Base-by-base conservation (phyloP, 2,797 vertebrate genomes). In the Characodon lateralis region DNA sequence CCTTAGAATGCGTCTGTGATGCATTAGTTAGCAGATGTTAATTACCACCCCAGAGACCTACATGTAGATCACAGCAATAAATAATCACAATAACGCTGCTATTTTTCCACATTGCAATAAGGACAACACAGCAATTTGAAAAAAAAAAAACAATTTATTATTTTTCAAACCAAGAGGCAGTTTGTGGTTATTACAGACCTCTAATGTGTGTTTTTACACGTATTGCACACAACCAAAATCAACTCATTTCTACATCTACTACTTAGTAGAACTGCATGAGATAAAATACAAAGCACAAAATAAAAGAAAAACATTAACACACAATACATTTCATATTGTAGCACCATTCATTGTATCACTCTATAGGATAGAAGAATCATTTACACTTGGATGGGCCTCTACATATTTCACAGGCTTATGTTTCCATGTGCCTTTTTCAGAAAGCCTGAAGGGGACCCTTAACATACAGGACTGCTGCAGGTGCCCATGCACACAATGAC, bases 61-160 rank as follows among this genome's bases (percentile, higher is more conserved):
- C 66, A 69, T 26, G 41, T 16, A 46, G 66, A 48, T 48, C 24
- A 26, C 24, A n/a, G 12, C 22, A 12, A 16, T 14, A 2, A 48
- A 26, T 43, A 10, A 39, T 24, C 12, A 68, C 12, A 46, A 3
- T 10, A 24, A 35, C 9, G 28, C 16, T 63, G 20, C 14, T 63
- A 20, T 66, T 68, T 68, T n/a, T n/a, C 22, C 3, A 16, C 10
- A 14, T 66, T 16, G 7, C 2, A 76, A 56, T n/a, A 50, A 80
- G 35, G 69, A 78, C 61, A 77, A 82, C 16, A 71, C 61, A 76
- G 78, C 35, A 82, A 78, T 89, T 85, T 9, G 50, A 89, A 83
- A 90, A 83, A 43, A 77, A 90, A 82, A 74, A 91, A 76, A 84
- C 87, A 93, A 92, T 92, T 90, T 93, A 92, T 92, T 92, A 91